Evolutionary conservation across 2,888 invertebrate species (phyloP), one percentile per base, ranked within the genome.

Genomic region (Acanthopleura granulata): DNA sequence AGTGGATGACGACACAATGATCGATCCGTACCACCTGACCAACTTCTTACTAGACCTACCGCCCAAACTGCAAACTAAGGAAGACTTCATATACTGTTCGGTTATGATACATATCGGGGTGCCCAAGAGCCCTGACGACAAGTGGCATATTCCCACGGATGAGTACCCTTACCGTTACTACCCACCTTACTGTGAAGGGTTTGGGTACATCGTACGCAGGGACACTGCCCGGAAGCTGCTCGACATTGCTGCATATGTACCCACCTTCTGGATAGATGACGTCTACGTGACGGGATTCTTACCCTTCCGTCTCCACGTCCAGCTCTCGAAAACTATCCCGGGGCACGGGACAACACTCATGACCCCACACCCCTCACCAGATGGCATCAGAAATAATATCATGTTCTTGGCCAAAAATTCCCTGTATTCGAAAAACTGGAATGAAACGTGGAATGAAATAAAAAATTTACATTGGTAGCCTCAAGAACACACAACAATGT

Each of bases 21-120:
- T 90, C n/a, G 88, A 90, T 72, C 77, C 85, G 87, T 88, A 95
- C 30, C 93, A 93, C 81, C 92, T 92, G 79, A 89, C 94, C 50
- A 72, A 78, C 14, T 84, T 82, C 73, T 75, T 86, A 6, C 57
- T 74, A 18, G 74, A 74, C n/a, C 78, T 77, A 57, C 76, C 76
- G 0, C 78, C 76, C 0, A 77, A 78, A 61, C 22, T 57, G 6
- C 3, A 9, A 40, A 40, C 40, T 40, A 77, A 77, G 22, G 51
- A 75, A 22, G 16, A 78, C 27, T 81, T 82, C 61, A 74, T 86
- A 0, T 83, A 84, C 72, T 86, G 86, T 61, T 82, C 83, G 0
- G 77, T 79, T n/a, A 81, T 76, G 25, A 73, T 25, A 12, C 81
- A 80, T 27, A 78, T 77, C 18, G 76, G 74, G 0, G 83, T 83